phyloP scores from a whole-genome alignment of 2,113 vertebrate species.

The Strix uralensis region DNA sequence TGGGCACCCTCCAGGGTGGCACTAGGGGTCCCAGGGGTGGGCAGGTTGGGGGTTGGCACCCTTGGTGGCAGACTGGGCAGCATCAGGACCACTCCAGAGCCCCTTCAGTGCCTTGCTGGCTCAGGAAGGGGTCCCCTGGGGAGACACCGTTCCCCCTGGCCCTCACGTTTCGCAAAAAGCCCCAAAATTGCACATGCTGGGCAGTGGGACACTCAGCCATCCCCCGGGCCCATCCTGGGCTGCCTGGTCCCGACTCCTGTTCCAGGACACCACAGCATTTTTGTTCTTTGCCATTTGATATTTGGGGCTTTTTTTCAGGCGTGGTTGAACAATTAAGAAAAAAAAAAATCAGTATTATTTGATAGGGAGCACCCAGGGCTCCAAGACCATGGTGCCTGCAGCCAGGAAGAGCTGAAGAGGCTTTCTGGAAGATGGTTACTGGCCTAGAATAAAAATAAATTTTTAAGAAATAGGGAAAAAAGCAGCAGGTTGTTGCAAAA shows the following conservation, averaged over 20 bases:
- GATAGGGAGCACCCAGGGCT: not conserved
- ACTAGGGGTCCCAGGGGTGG: not conserved
- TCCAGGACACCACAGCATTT: not conserved
- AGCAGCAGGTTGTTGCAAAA: not conserved
- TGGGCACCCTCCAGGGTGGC: not conserved
- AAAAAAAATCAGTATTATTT: not conserved
- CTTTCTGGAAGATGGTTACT: not conserved
- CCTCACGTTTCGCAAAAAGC: accelerated
- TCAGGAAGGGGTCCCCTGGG: not conserved
- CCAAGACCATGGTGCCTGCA: accelerated
- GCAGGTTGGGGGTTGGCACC: too few species aligned
- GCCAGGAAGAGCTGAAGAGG: not conserved
- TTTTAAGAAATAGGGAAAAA: not conserved
- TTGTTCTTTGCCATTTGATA: not conserved
- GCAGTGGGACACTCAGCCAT: not conserved
- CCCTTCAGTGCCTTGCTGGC: not conserved
- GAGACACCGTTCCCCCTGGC: accelerated
- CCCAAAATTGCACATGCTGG: accelerated
- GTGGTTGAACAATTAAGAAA: not conserved
- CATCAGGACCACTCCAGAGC: too few species aligned
- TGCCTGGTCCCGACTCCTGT: not conserved
- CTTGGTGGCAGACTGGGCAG: too few species aligned
- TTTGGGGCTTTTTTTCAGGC: not conserved
- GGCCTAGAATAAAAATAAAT: not conserved
- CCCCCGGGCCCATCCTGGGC: too few species aligned